Base-by-base conservation (phyloP, 1,140 invertebrate genomes). In the Drosophila punjabiensis region DNA sequence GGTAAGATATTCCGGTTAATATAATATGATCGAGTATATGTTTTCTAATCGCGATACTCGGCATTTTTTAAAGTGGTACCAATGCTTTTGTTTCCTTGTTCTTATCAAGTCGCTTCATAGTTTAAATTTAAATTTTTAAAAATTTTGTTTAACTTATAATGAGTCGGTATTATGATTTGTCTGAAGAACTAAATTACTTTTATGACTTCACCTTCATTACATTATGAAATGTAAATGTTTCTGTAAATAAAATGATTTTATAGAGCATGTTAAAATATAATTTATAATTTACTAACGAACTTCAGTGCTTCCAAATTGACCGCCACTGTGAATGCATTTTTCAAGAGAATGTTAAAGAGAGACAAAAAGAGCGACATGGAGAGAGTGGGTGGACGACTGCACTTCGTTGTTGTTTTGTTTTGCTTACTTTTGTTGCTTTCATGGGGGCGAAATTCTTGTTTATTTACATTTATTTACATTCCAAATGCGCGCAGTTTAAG, bases 381-480 rank as follows among this genome's bases (percentile, higher is more conserved):
- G 62, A 59, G 76, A 66, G 65, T 73, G 78, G 50, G 76, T 58
- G 76, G n/a, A n/a, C n/a, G 63, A 33, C 28, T 52, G 48, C 43
- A 60, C 64, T 62, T 53, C 48, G 73, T 37, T 62, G 39, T 53
- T 63, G 48, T 74, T 73, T 16, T 60, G 75, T 71, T 53, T 50
- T 58, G 39, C 48, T 67, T 59, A 64, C 71, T 52, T 47, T 63
- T 78, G 60, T 55, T 76, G 61, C 41, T 13, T 43, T 67, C 64
- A 86, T 82, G 79, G 80, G 76, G 79, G 83, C 83, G 80, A 70
- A 35, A 77, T 86, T 86, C 83, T 82, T 87, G 84, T 88, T 88
- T 88, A 88, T 88, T 88, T 88, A 88, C 68, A 88, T 83, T 88
- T 86, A 86, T 86, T 86, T 79, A 87, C 83, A 87, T 77, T 76